A percentile compares a stretch with the other conserved stretches of the same genome.
Evolutionary conservation across 2,797 vertebrate species (phyloP).

Genomic region (Tiaroga cobitis): DNA sequence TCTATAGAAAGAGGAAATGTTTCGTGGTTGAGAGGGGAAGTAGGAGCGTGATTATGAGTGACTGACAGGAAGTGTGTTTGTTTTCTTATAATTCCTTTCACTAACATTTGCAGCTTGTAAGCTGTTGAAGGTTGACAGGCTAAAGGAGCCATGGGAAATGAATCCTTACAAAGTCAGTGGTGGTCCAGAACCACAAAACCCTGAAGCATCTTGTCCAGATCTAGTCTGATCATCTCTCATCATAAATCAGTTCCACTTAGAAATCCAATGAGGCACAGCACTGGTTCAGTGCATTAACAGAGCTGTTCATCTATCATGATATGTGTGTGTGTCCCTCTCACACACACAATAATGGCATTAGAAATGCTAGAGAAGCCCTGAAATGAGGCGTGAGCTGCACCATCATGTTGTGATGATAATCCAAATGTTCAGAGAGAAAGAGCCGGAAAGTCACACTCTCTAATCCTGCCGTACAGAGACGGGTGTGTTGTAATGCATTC

Average conservation of each 20-base stretch:
- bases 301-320: conserved; percentile 58
- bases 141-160: conserved; percentile 25
- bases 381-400: conserved; percentile 66
- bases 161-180: conserved; percentile 24
- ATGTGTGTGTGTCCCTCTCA: conserved; percentile 30
- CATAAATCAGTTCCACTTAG: conserved; percentile 57
- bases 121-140: conserved; percentile 21
- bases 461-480: not conserved
- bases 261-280: conserved; percentile 55
- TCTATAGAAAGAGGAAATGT: conserved; percentile 48
- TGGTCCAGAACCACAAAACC: conserved; percentile 32
- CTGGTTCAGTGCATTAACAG: conserved; percentile 61
- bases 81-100: conserved; percentile 36
- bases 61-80: conserved; percentile 42
- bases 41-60: conserved; percentile 40
- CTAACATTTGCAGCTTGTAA: conserved; percentile 27
- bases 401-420: conserved; percentile 64
- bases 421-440: conserved; percentile 50
- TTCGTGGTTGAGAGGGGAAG: conserved; percentile 33
- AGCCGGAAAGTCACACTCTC: conserved; percentile 40
- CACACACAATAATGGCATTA: conserved; percentile 60
- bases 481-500: not conserved
- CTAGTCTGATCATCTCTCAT: conserved; percentile 56
- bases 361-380: conserved; percentile 66
- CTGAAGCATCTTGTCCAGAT: conserved; percentile 58